These are phyloP conservation scores for Sisyra terminalis DNA, from an alignment of 2,888 invertebrate species.

Conservation along the genomic window DNA sequence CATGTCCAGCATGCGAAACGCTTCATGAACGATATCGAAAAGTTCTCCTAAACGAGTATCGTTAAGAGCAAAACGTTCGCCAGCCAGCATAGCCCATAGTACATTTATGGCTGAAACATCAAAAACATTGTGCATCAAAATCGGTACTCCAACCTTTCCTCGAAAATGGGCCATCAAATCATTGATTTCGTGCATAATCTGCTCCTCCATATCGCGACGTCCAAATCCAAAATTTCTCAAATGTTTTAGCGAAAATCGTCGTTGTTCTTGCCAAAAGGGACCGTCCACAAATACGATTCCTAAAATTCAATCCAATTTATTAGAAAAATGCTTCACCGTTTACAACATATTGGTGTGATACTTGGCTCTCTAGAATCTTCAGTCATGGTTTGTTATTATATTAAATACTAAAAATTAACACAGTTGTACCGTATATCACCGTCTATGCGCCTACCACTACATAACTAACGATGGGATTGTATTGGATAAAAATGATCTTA, in stretches of 20 bases:
- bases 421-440: background rate
- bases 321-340: too few relatives aligned
- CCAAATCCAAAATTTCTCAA: slow-evolving; percentile 47
- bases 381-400: too few relatives aligned
- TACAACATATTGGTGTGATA: too few relatives aligned
- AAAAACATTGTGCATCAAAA: slow-evolving; percentile 34
- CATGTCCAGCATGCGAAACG: slow-evolving; percentile 43
- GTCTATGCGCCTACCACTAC: too few relatives aligned
- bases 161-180: slow-evolving; percentile 31
- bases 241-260: slow-evolving; percentile 47
- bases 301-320: slow-evolving; percentile 18
- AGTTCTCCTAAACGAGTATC: slow-evolving; percentile 37
- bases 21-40: slow-evolving; percentile 39
- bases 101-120: slow-evolving; percentile 48
- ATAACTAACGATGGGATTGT: too few relatives aligned
- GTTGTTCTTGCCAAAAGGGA: slow-evolving; percentile 42
- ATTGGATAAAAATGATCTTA: too few relatives aligned
- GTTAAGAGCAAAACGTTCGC: slow-evolving; percentile 41
- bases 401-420: too few relatives aligned
- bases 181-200: slow-evolving; percentile 37
- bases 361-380: too few relatives aligned
- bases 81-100: slow-evolving; percentile 53
- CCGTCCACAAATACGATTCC: slow-evolving; percentile 57
- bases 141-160: slow-evolving; percentile 21
- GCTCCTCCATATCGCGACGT: slow-evolving; percentile 38